Conservation (phyloP, 2,888 invertebrate genomes). For the Apodemia zela region DNA sequence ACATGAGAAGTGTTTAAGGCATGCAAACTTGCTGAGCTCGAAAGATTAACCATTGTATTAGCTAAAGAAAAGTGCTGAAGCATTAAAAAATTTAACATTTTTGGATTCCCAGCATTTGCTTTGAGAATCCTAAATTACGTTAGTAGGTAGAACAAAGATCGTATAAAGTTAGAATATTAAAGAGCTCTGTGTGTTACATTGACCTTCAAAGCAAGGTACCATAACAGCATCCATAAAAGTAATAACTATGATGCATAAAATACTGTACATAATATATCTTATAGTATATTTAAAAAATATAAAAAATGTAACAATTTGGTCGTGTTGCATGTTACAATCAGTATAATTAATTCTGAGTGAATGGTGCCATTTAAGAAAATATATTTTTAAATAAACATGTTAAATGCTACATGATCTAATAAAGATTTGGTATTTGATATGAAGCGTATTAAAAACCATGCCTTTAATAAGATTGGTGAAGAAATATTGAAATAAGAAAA, state of each 20-base stretch:
- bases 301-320: conserved; percentile 64
- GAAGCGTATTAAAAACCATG: conserved; percentile 28
- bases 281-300: conserved; percentile 33
- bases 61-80: conserved; percentile 78
- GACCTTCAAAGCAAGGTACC: conserved; percentile 18
- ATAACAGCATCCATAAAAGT: conserved; percentile 20
- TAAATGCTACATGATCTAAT: conserved; percentile 28
- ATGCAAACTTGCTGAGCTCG: conserved; percentile 69
- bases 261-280: conserved; percentile 22
- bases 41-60: conserved; percentile 38
- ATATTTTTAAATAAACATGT: conserved; percentile 27
- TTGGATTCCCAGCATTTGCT: conserved; percentile 2
- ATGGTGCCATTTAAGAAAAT: conserved; percentile 33
- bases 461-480: conserved; percentile 25
- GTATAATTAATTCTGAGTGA: conserved; percentile 31
- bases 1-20: conserved; percentile 66
- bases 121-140: conserved; percentile 8
- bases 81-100: conserved; percentile 31
- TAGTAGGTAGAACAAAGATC: background rate
- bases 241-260: conserved; percentile 27
- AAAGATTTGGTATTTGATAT: conserved; percentile 25
- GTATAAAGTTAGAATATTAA: conserved; percentile 7
- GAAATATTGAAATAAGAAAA: conserved; percentile 17
- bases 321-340: conserved; percentile 60
- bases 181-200: conserved; percentile 19